phyloP scores from a whole-genome alignment of 2,113 vertebrate genomes.

The Ptilonorhynchus violaceus region DNA sequence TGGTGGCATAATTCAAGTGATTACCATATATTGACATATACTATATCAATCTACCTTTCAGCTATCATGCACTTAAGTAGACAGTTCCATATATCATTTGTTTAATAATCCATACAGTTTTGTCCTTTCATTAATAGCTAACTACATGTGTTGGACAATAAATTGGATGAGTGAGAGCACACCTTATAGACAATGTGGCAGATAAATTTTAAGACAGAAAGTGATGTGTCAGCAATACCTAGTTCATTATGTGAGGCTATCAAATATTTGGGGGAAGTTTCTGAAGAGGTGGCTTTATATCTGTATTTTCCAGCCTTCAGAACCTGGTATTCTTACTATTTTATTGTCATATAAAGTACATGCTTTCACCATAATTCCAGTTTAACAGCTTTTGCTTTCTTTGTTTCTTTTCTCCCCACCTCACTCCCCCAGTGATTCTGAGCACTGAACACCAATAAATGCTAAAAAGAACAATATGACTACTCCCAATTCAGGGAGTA shows the following conservation, averaged over 20 bases:
- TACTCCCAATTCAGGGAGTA: background rate
- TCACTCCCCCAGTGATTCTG: background rate
- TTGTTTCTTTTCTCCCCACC: background rate
- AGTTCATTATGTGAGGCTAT: background rate
- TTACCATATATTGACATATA: conserved; percentile 30
- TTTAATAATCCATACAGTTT: conserved; percentile 33
- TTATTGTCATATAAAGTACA: background rate
- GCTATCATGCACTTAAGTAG: background rate
- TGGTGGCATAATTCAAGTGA: background rate
- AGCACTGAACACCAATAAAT: background rate
- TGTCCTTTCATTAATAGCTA: conserved; percentile 14
- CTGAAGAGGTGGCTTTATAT: background rate
- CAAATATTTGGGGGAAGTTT: background rate
- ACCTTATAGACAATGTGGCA: background rate
- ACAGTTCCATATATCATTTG: background rate
- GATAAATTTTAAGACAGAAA: background rate
- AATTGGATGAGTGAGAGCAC: background rate
- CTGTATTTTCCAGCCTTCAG: background rate
- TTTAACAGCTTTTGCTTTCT: background rate
- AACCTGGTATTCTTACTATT: background rate
- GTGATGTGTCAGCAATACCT: background rate
- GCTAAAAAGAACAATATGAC: background rate
- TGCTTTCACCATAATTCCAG: background rate
- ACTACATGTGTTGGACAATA: background rate
- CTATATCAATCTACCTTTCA: conserved; percentile 11